Evolutionary conservation across 2,797 vertebrate genomes (phyloP).

Genomic region (Emydoidea blandingii): DNA sequence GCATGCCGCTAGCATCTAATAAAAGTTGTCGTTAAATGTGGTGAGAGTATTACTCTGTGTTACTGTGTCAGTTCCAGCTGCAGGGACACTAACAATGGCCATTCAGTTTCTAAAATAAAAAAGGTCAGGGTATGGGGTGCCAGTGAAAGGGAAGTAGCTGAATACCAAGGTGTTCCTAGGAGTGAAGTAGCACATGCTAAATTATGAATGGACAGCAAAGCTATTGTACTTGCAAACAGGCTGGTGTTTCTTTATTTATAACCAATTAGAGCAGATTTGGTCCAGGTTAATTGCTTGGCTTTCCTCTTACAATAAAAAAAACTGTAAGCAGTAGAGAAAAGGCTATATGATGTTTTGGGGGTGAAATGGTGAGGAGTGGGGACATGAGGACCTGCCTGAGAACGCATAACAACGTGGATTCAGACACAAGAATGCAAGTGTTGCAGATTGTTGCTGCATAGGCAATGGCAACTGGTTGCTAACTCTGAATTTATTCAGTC

Average conservation of each 20-base stretch:
- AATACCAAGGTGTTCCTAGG: not conserved
- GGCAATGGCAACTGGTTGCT: constrained; percentile 39
- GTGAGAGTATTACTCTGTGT: not conserved
- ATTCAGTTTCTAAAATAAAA: not conserved
- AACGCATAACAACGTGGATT: not conserved
- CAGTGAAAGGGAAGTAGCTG: not conserved
- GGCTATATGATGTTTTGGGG: fast-evolving
- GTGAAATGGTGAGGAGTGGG: not conserved
- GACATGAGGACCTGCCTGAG: not conserved
- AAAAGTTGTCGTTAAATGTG: not conserved
- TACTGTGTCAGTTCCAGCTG: not conserved
- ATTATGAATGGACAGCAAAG: not conserved
- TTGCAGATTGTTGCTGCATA: not conserved
- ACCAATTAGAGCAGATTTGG: not conserved
- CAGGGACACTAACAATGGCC: not conserved
- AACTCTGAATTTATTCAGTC: constrained; percentile 51
- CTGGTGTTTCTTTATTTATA: not conserved
- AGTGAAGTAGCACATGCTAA: not conserved
- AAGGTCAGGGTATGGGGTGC: not conserved
- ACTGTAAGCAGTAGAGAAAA: not conserved
- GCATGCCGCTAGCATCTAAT: not conserved
- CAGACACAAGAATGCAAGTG: not conserved
- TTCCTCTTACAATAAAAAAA: not conserved
- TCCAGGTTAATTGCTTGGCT: not conserved
- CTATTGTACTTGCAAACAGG: not conserved